Percentiles rank a stretch among this genome's conserved stretches.
These are phyloP conservation scores for Electrophaes corylata DNA, from an alignment of 2,888 invertebrate genomes.

Conservation along the genomic window DNA sequence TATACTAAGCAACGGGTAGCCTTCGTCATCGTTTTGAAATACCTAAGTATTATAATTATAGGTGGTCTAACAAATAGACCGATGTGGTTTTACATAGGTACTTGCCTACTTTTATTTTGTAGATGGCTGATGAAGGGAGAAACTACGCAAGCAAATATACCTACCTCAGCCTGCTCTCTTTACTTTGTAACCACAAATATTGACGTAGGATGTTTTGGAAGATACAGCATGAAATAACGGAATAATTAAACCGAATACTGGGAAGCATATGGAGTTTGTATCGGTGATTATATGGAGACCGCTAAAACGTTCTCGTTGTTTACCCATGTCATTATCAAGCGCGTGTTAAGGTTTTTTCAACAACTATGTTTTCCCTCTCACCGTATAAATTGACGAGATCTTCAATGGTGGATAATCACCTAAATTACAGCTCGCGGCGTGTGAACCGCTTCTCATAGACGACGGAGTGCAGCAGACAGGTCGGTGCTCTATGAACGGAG, in stretches of 20 bases:
- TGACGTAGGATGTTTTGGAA: constrained; percentile 69
- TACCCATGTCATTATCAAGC: constrained; percentile 60
- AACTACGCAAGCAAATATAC: constrained; percentile 48
- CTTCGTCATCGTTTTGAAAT: no score
- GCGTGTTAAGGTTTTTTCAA: constrained; percentile 42
- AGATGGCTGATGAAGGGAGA: constrained; percentile 38
- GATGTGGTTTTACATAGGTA: not conserved
- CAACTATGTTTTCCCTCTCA: constrained; percentile 42
- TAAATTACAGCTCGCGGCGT: constrained; percentile 62
- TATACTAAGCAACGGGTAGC: constrained; percentile 51
- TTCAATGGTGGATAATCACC: constrained; percentile 68
- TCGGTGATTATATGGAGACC: constrained; percentile 62
- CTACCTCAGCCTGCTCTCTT: constrained; percentile 54
- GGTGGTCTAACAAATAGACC: no score
- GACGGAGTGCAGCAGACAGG: constrained; percentile 14
- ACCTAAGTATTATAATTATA: no score
- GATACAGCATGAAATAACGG: constrained; percentile 69
- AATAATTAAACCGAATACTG: constrained; percentile 63
- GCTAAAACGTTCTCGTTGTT: constrained; percentile 72
- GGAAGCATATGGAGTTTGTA: constrained; percentile 64
- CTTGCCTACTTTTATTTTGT: constrained; percentile 32
- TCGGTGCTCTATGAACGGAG: constrained; percentile 28
- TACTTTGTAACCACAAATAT: constrained; percentile 67
- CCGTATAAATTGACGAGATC: constrained; percentile 60
- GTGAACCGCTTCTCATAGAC: constrained; percentile 47